Percentiles rank a stretch among this genome's conserved stretches.
Conservation (phyloP, 2,113 vertebrate genomes). For the Vidua macroura region DNA sequence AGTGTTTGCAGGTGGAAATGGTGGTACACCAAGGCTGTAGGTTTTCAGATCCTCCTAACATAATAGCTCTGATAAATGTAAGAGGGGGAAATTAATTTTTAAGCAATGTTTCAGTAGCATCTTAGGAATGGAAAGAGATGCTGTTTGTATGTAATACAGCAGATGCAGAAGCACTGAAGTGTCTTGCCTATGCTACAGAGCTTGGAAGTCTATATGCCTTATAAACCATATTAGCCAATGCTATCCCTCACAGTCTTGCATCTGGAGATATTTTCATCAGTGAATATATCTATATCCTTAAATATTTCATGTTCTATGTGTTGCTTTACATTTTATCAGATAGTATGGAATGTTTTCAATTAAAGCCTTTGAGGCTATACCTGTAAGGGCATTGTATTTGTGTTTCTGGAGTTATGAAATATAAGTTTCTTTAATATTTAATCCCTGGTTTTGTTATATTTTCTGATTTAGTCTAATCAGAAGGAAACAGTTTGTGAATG, state of each 20-base stretch:
- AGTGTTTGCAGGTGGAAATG: background rate
- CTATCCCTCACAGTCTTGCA: background rate
- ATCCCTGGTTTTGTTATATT: background rate
- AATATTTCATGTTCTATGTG: background rate
- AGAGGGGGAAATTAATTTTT: background rate
- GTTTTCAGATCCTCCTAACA: background rate
- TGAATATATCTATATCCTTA: background rate
- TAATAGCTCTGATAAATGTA: background rate
- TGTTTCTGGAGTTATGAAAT: background rate
- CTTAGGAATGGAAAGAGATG: background rate
- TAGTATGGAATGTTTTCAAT: background rate
- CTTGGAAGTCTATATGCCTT: background rate
- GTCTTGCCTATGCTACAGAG: fast-evolving
- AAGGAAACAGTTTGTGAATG: background rate
- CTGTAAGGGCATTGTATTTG: background rate
- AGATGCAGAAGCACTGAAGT: background rate
- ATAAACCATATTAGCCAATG: background rate
- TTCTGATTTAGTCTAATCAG: background rate
- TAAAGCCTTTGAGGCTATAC: background rate
- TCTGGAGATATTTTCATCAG: background rate
- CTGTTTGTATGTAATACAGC: background rate
- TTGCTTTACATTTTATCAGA: background rate
- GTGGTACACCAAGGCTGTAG: background rate
- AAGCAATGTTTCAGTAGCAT: background rate
- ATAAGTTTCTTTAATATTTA: background rate